Percentiles rank a stretch among this genome's conserved stretches.
Conservation (phyloP, 2,113 vertebrate genomes). For the Peucedramus taeniatus region DNA sequence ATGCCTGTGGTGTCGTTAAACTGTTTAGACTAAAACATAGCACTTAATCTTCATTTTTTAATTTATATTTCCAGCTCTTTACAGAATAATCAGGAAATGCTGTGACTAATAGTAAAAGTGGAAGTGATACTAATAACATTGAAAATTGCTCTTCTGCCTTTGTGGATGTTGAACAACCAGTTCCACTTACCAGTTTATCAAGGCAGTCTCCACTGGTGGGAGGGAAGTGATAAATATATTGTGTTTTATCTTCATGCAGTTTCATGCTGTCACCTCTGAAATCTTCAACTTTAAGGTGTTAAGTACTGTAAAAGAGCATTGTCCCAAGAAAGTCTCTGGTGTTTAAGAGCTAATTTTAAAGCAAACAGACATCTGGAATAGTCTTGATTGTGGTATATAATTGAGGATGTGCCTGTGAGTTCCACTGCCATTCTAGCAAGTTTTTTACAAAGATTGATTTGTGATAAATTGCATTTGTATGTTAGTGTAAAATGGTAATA, state of each 20-base stretch:
- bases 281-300: neutral
- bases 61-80: neutral
- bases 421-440: neutral
- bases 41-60: neutral
- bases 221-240: neutral
- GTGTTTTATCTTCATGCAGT: neutral
- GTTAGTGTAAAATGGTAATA: neutral
- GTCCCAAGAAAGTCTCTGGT: neutral
- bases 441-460: neutral
- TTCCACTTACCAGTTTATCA: neutral
- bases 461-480: neutral
- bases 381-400: neutral
- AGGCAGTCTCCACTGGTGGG: neutral
- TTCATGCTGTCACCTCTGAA: neutral
- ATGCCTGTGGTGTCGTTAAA: neutral
- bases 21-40: neutral
- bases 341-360: neutral
- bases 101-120: neutral
- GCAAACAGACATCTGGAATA: neutral
- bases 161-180: neutral
- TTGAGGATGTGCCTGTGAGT: neutral
- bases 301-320: neutral
- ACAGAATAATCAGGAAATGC: neutral
- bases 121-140: neutral
- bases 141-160: neutral